These are phyloP conservation scores for Papilio helenus DNA, from an alignment of 1,140 invertebrate genomes.

Conservation along the genomic window DNA sequence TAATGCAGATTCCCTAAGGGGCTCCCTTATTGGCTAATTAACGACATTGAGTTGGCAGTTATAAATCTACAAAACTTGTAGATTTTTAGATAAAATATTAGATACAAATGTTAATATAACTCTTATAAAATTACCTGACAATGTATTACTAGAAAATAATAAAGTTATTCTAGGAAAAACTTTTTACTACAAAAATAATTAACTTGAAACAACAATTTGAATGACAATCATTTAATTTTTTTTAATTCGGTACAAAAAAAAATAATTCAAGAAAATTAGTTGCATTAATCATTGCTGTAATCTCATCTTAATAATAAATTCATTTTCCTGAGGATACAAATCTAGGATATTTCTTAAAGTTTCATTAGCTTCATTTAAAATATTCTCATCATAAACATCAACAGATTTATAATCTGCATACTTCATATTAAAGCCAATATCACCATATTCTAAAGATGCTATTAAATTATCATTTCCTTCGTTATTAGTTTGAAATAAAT, in stretches of 20 bases:
- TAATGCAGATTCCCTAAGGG: too few species aligned
- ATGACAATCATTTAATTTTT: background rate
- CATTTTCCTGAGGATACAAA: slow-evolving; percentile 67
- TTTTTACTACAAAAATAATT: background rate
- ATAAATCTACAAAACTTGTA: too few species aligned
- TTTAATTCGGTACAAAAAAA: background rate
- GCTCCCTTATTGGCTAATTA: too few species aligned
- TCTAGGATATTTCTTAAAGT: slow-evolving; percentile 52
- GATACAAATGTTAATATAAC: too few species aligned
- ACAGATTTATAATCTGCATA: slow-evolving; percentile 60
- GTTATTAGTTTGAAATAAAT: slow-evolving; percentile 52
- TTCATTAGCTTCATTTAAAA: slow-evolving; percentile 47
- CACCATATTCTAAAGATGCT: slow-evolving; percentile 56
- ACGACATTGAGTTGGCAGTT: too few species aligned
- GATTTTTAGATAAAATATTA: too few species aligned
- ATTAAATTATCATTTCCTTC: slow-evolving; percentile 42
- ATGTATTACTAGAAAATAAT: too few species aligned
- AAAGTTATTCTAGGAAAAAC: too few species aligned
- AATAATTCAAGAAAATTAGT: background rate
- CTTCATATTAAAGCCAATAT: slow-evolving; percentile 67
- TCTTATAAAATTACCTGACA: too few species aligned
- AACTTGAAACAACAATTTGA: background rate
- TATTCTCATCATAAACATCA: slow-evolving; percentile 35
- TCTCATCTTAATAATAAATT: slow-evolving; percentile 45
- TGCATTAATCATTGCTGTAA: slow-evolving; percentile 16